These are phyloP conservation scores for Phlogophora meticulosa DNA, from an alignment of 2,888 invertebrate species.

Conservation along the genomic window DNA sequence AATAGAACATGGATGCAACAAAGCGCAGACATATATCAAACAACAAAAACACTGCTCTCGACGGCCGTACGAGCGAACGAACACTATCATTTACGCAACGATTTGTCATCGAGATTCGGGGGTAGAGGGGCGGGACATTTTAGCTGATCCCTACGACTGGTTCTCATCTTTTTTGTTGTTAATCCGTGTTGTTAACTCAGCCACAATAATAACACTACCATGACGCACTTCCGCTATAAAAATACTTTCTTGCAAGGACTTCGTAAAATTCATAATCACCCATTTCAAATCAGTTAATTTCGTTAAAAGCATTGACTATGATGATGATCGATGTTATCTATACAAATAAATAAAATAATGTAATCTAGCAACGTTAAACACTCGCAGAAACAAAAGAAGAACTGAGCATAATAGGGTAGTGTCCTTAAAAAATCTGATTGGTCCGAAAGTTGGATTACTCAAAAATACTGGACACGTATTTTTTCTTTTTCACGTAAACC, in stretches of 20 bases:
- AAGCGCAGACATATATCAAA: constrained; percentile 87
- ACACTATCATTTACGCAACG: constrained; percentile 90
- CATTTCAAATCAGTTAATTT: not conserved
- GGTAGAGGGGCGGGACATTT: constrained; percentile 76
- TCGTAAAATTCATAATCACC: not conserved
- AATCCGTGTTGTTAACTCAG: not conserved
- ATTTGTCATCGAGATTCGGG: constrained; percentile 89
- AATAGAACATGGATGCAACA: constrained; percentile 78
- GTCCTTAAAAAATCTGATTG: no score
- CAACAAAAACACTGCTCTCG: constrained; percentile 87
- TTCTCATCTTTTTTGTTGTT: constrained; percentile 49
- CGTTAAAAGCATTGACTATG: not conserved
- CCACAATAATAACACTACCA: not conserved
- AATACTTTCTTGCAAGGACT: not conserved
- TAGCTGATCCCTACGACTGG: constrained; percentile 72
- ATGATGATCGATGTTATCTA: not conserved
- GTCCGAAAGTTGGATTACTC: no score
- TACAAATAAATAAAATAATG: no score
- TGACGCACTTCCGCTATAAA: not conserved
- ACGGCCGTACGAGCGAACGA: constrained; percentile 76
- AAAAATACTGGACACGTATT: no score
- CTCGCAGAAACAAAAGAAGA: not conserved
- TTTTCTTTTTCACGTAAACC: no score
- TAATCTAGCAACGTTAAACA: not conserved
- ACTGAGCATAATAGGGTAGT: not conserved